Percentiles rank a stretch among this genome's conserved stretches.
These are phyloP conservation scores for Miniopterus natalensis DNA, from an alignment of 2,113 vertebrate species.

Conservation along the genomic window DNA sequence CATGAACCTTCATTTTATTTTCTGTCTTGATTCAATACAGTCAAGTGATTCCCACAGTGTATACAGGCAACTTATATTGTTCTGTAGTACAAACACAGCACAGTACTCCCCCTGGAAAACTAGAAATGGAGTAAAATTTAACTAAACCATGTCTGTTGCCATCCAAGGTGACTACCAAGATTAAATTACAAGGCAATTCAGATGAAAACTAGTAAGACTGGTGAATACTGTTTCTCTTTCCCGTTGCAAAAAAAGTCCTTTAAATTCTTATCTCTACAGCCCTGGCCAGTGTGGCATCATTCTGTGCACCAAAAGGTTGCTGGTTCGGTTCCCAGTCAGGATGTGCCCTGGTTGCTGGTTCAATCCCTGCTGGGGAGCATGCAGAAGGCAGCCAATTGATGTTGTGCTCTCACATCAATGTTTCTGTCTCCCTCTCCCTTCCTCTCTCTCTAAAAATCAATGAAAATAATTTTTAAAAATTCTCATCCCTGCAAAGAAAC, in stretches of 20 bases:
- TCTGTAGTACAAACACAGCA: constrained; percentile 70
- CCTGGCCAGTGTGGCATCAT: not conserved
- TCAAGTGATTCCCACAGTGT: constrained; percentile 72
- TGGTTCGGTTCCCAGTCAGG: not conserved
- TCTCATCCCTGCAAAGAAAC: constrained; percentile 66
- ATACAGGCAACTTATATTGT: constrained; percentile 69
- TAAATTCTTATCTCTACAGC: constrained; percentile 73
- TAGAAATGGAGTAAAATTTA: constrained; percentile 70
- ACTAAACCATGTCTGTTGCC: constrained; percentile 65
- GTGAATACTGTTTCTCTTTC: constrained; percentile 66
- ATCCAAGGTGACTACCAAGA: constrained; percentile 53
- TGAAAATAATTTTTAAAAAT: constrained; percentile 46
- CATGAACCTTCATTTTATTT: constrained; percentile 78
- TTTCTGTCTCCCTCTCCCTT: not conserved
- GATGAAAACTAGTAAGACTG: constrained; percentile 71
- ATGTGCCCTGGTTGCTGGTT: too few relatives aligned
- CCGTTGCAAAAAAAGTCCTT: constrained; percentile 41
- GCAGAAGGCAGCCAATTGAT: not conserved
- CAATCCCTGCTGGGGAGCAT: too few relatives aligned
- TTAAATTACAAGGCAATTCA: constrained; percentile 79
- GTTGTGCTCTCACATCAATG: not conserved
- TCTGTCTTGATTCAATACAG: constrained; percentile 59
- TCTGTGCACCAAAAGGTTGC: not conserved
- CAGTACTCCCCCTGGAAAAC: constrained; percentile 70
- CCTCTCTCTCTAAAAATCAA: not conserved